Percentiles rank a stretch among this genome's conserved stretches.
phyloP scores from a whole-genome alignment of 2,888 invertebrate species.

The Hedychridium roseum region DNA sequence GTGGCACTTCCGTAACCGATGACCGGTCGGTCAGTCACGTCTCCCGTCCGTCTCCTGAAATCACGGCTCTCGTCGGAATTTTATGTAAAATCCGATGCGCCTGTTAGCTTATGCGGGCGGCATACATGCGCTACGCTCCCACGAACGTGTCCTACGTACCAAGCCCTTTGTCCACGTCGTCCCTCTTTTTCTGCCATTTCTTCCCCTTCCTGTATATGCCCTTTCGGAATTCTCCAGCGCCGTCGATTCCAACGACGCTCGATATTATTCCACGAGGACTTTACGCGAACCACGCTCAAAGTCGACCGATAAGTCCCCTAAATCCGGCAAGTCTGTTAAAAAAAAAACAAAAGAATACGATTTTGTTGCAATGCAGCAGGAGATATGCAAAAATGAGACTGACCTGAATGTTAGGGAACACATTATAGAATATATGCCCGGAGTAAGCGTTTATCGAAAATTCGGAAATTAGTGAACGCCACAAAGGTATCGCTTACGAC shows the following conservation, averaged over 20 bases:
- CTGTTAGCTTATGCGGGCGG: constrained; percentile 64
- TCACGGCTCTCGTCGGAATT: constrained; percentile 56
- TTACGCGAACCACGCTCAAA: too few relatives aligned
- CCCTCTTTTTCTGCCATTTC: constrained; percentile 41
- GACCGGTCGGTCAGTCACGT: constrained; percentile 55
- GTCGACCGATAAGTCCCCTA: too few relatives aligned
- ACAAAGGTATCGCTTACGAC: too few relatives aligned
- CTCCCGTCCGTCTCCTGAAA: constrained; percentile 55
- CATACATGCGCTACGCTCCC: constrained; percentile 61
- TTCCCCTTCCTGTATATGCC: constrained; percentile 22
- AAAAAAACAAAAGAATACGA: too few relatives aligned
- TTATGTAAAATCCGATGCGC: constrained; percentile 64
- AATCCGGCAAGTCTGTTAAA: too few relatives aligned
- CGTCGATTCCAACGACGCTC: constrained; percentile 28
- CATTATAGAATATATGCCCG: too few relatives aligned
- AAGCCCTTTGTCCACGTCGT: constrained; percentile 47
- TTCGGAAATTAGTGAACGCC: too few relatives aligned
- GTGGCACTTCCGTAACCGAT: constrained; percentile 41
- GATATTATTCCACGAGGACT: constrained; percentile 16
- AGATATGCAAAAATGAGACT: too few relatives aligned
- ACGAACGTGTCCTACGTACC: constrained; percentile 62
- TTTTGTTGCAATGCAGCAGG: too few relatives aligned
- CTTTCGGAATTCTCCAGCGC: constrained; percentile 21
- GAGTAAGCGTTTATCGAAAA: too few relatives aligned
- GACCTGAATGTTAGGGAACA: too few relatives aligned